A percentile compares a stretch with the other conserved stretches of the same genome.
Conservation (phyloP, 2,888 invertebrate genomes). For the Campoletis raptor region DNA sequence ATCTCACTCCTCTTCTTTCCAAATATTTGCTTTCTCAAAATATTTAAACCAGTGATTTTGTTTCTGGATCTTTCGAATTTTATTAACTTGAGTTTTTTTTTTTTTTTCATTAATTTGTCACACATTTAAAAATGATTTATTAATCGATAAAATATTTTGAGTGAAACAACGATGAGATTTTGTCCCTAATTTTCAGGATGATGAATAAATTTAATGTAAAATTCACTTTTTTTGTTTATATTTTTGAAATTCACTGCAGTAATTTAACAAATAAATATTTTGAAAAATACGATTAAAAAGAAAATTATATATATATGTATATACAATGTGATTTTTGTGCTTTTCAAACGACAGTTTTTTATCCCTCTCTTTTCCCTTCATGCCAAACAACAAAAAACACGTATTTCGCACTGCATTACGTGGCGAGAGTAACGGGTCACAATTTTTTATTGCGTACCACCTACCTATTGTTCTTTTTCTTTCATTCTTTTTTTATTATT, state of each 20-base stretch:
- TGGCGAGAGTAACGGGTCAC: constrained; percentile 61
- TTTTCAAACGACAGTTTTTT: constrained; percentile 44
- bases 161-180: neutral
- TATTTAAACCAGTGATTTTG: neutral
- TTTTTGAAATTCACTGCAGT: neutral
- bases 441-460: constrained; percentile 58
- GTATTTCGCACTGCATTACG: constrained; percentile 65
- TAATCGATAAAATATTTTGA: neutral
- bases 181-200: neutral
- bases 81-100: neutral
- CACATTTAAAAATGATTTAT: neutral
- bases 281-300: no score
- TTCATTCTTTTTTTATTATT: constrained; percentile 19
- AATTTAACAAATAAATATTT: neutral
- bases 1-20: neutral
- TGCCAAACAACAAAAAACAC: constrained; percentile 31
- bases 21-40: neutral
- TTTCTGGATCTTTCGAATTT: neutral
- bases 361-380: constrained; percentile 1
- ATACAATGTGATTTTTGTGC: constrained; percentile 30
- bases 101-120: neutral
- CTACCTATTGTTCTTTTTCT: constrained; percentile 35
- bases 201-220: neutral
- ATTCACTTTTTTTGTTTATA: no score
- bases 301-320: no score